A percentile compares a stretch with the other conserved stretches of the same genome.
Conservation (phyloP, 2,113 vertebrate genomes). For the Caretta caretta region DNA sequence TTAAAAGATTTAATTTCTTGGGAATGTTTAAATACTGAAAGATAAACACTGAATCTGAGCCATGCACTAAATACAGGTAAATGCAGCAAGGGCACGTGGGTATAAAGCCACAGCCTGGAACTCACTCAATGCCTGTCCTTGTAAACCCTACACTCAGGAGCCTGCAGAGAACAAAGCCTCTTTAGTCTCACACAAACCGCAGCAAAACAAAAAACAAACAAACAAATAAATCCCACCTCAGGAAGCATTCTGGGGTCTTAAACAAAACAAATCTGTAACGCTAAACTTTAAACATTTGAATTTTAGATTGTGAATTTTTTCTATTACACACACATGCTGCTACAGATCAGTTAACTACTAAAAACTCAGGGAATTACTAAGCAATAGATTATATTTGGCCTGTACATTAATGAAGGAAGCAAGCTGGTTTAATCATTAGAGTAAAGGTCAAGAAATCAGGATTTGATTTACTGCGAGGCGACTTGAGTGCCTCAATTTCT, state of each 20-base stretch:
- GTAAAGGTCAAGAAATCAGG: not conserved
- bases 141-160: slow-evolving; percentile 12
- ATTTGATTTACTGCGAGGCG: not conserved
- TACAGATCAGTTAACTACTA: accelerated
- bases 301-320: accelerated
- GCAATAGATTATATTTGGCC: not conserved
- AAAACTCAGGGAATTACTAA: accelerated
- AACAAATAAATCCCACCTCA: slow-evolving; percentile 35
- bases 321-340: accelerated
- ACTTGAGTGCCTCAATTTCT: not conserved
- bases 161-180: slow-evolving; percentile 41
- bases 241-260: not conserved
- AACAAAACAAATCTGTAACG: not conserved
- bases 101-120: slow-evolving; percentile 54
- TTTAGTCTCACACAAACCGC: slow-evolving; percentile 19
- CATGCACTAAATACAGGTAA: slow-evolving; percentile 60
- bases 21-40: slow-evolving; percentile 52
- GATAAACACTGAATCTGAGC: slow-evolving; percentile 54
- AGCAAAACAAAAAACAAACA: slow-evolving; percentile 22
- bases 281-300: accelerated
- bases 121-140: slow-evolving; percentile 57
- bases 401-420: not conserved
- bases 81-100: slow-evolving; percentile 45
- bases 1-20: slow-evolving; percentile 62
- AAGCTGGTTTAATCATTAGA: accelerated